These are phyloP conservation scores for Marasmarcha lunaedactyla DNA, from an alignment of 2,888 invertebrate genomes.

Conservation along the genomic window DNA sequence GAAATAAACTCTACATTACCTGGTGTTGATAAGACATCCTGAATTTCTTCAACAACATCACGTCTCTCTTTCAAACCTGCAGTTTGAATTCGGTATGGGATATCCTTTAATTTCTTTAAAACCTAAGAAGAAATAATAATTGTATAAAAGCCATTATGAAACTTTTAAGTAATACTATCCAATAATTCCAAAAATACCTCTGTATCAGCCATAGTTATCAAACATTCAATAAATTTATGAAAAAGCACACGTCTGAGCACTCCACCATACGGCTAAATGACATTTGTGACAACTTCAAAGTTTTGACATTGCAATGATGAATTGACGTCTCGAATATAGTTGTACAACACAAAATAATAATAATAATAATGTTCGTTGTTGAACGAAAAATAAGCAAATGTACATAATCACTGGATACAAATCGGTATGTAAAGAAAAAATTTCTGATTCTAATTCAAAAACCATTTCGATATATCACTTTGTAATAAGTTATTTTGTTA, in stretches of 20 bases:
- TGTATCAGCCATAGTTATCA: constrained; percentile 74
- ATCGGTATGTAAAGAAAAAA: too few species aligned
- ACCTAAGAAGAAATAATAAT: constrained; percentile 53
- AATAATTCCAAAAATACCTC: constrained; percentile 61
- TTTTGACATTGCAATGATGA: constrained; percentile 5
- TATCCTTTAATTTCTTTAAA: constrained; percentile 77
- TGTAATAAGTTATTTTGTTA: too few species aligned
- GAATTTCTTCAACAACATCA: constrained; percentile 75
- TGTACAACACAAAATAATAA: too few species aligned
- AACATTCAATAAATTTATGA: constrained; percentile 36
- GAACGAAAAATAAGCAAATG: too few species aligned
- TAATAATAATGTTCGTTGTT: too few species aligned
- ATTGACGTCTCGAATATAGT: too few species aligned
- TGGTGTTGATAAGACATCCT: constrained; percentile 77
- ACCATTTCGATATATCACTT: too few species aligned
- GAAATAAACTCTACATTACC: constrained; percentile 54
- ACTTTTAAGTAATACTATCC: constrained; percentile 6
- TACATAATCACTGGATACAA: too few species aligned
- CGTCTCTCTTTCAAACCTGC: constrained; percentile 78
- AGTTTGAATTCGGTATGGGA: constrained; percentile 79
- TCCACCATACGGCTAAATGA: constrained; percentile 20
- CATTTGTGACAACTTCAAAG: constrained; percentile 12
- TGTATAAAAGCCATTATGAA: constrained; percentile 8
- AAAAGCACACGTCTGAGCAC: constrained; percentile 37
- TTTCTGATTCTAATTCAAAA: too few species aligned